Conservation (phyloP, 2,113 vertebrate genomes). For the Xerus inauris region DNA sequence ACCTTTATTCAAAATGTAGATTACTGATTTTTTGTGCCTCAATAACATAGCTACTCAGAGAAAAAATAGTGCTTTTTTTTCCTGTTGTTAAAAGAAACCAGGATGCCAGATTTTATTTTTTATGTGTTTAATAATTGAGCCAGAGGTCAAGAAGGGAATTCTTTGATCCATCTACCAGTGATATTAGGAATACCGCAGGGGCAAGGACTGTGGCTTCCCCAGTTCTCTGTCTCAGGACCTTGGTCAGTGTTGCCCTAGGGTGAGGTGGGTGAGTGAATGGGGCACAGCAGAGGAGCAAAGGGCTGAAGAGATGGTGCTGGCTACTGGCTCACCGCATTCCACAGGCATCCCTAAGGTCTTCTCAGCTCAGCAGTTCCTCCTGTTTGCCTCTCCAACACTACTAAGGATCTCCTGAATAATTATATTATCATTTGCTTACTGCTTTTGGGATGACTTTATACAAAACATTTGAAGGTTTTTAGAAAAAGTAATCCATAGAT, state of each 20-base stretch:
- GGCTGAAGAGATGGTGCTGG: fast-evolving
- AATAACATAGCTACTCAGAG: not conserved
- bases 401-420: not conserved
- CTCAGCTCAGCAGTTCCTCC: not conserved
- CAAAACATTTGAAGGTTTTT: not conserved
- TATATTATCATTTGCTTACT: not conserved
- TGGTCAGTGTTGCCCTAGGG: not conserved
- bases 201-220: not conserved
- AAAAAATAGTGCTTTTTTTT: not conserved
- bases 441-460: not conserved
- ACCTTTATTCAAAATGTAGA: slow-evolving; percentile 49
- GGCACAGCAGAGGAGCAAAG: not conserved
- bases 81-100: slow-evolving; percentile 1
- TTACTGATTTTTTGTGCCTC: not conserved
- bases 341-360: not conserved
- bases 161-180: not conserved
- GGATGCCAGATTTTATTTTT: not conserved
- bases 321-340: not conserved
- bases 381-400: not conserved
- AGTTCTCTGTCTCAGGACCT: not conserved
- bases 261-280: not conserved
- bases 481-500: not conserved
- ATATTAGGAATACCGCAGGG: not conserved
- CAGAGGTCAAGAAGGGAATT: not conserved
- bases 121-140: not conserved